These are phyloP conservation scores for Dendrolimus kikuchii DNA, from an alignment of 1,140 invertebrate species.

Conservation along the genomic window DNA sequence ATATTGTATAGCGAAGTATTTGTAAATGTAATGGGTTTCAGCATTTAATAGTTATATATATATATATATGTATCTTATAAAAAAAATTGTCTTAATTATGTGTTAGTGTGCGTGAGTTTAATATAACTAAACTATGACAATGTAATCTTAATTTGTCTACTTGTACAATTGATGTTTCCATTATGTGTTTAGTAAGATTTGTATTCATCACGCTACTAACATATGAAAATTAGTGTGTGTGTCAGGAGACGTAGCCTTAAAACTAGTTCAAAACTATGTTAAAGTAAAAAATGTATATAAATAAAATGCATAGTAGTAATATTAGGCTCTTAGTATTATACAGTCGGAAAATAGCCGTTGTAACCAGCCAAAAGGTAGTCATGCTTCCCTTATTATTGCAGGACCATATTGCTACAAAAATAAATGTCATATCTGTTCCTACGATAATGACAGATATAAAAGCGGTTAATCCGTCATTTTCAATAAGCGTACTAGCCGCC, in stretches of 20 bases:
- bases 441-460: too few species aligned
- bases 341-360: slow-evolving; percentile 41
- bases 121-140: too few species aligned
- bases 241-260: slow-evolving; percentile 63
- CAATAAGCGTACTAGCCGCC: background rate
- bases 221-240: slow-evolving; percentile 49
- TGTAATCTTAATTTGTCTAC: too few species aligned
- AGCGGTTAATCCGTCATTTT: too few species aligned
- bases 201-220: slow-evolving; percentile 46
- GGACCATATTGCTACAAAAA: too few species aligned
- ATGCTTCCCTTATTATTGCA: too few species aligned
- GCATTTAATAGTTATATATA: slow-evolving; percentile 62
- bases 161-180: slow-evolving; percentile 45
- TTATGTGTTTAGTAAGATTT: slow-evolving; percentile 28
- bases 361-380: too few species aligned
- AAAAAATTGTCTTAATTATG: slow-evolving; percentile 26
- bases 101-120: slow-evolving; percentile 58
- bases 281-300: slow-evolving; percentile 57
- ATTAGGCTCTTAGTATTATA: slow-evolving; percentile 43
- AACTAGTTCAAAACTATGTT: slow-evolving; percentile 69
- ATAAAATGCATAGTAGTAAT: slow-evolving; percentile 52
- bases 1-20: slow-evolving; percentile 38
- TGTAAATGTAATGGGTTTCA: slow-evolving; percentile 44
- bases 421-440: too few species aligned
- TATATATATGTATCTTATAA: slow-evolving; percentile 34